Percentiles rank a stretch among this genome's conserved stretches.
Conservation (phyloP, 92 coral and sea anemone genomes). For the Pocillopora meandrina region DNA sequence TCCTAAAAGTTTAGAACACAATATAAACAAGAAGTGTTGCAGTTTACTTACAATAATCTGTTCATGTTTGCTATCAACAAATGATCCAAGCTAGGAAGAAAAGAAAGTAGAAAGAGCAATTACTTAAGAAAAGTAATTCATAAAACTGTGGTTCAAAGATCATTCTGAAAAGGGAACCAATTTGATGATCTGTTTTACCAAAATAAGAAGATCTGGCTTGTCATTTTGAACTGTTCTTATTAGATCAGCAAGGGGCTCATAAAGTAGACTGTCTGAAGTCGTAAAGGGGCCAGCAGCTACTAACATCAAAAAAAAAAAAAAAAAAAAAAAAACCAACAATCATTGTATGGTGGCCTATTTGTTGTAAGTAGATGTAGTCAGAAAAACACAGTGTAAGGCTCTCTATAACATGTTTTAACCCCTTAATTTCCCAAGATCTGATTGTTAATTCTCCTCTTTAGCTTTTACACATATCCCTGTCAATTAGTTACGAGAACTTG, state of each 20-base stretch:
- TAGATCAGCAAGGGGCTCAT: conserved; percentile 91
- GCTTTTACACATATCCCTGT: too few species aligned
- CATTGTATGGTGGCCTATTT: background rate
- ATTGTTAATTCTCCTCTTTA: too few species aligned
- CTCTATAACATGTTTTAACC: too few species aligned
- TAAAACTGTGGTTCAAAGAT: background rate
- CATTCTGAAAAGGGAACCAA: too few species aligned
- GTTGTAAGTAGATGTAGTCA: background rate
- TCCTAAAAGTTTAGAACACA: background rate
- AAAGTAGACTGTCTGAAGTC: conserved; percentile 84
- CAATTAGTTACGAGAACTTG: too few species aligned
- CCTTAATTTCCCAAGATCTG: too few species aligned
- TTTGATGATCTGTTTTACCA: conserved; percentile 45
- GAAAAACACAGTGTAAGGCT: too few species aligned
- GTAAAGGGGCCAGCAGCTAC: conserved; percentile 97
- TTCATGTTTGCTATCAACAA: conserved; percentile 95
- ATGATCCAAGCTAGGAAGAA: conserved; percentile 84
- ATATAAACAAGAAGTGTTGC: background rate
- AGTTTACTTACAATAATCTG: conserved; percentile 75
- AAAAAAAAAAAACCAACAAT: background rate
- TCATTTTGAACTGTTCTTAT: conserved; percentile 70
- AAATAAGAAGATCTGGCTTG: conserved; percentile 83
- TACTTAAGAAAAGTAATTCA: background rate
- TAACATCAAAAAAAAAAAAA: conserved; percentile 62
- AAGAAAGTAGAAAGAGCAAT: background rate